A percentile compares a stretch with the other conserved stretches of the same genome.
Conservation (phyloP, 1,140 invertebrate species). For the Dolichoris vasculosae region DNA sequence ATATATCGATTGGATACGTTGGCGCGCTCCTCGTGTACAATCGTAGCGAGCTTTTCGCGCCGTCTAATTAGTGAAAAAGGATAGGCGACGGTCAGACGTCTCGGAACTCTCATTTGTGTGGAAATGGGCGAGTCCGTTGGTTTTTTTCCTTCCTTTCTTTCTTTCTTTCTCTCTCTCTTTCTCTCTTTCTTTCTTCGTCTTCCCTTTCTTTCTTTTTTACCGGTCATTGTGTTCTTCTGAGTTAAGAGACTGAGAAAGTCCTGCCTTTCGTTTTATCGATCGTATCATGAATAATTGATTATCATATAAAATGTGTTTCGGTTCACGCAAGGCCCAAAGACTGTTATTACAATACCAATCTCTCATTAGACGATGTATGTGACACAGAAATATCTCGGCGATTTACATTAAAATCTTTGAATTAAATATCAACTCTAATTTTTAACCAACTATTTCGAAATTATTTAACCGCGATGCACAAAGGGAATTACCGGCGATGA, state of each 20-base stretch:
- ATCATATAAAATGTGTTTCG: constrained; percentile 2
- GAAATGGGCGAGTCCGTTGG: not conserved
- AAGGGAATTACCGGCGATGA: too few species aligned
- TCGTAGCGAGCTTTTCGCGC: constrained; percentile 25
- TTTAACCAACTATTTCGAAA: not conserved
- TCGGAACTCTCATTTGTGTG: not conserved
- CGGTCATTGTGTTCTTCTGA: not conserved
- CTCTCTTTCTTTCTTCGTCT: not conserved
- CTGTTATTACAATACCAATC: not conserved
- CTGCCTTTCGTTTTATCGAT: constrained; percentile 7
- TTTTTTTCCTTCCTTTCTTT: too few species aligned
- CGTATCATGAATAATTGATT: constrained; percentile 11
- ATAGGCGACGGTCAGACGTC: constrained; percentile 20
- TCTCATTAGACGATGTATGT: not conserved
- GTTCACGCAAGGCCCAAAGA: not conserved
- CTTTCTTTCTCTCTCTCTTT: too few species aligned
- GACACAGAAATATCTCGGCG: not conserved
- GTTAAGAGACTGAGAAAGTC: not conserved
- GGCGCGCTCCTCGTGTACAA: not conserved
- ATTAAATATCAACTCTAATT: not conserved
- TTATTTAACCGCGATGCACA: too few species aligned
- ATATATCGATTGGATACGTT: constrained; percentile 1
- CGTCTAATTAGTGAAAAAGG: constrained; percentile 40
- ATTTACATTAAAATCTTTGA: not conserved
- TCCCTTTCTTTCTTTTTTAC: not conserved